A percentile compares a stretch with the other conserved stretches of the same genome.
These are phyloP conservation scores for Etheostoma perlongum DNA, from an alignment of 2,797 vertebrate species.

Conservation along the genomic window DNA sequence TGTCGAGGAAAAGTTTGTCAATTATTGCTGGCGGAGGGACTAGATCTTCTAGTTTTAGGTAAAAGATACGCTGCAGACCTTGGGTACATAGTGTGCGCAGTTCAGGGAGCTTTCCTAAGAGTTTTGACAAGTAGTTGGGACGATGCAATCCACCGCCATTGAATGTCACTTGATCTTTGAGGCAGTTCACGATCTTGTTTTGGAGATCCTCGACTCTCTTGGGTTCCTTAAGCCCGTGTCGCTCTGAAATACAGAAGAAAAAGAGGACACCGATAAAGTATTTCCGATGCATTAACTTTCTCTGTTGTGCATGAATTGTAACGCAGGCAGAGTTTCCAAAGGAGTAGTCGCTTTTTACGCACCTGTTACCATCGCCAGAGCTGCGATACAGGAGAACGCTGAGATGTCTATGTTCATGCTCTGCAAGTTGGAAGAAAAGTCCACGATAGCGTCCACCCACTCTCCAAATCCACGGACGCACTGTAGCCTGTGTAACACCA, in stretches of 20 bases:
- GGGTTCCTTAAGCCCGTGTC: conserved; percentile 98
- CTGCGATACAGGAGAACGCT: conserved; percentile 98
- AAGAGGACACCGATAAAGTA: neutral
- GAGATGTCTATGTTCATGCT: conserved; percentile 99
- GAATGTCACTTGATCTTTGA: conserved; percentile 99
- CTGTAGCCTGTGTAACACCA: conserved; percentile 97
- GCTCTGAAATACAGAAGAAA: conserved; percentile 85
- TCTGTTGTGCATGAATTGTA: neutral
- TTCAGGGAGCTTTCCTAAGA: conserved; percentile 98
- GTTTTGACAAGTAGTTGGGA: conserved; percentile 99
- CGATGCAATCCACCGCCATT: conserved; percentile 96
- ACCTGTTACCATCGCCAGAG: conserved; percentile 99
- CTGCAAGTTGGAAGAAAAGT: conserved; percentile 98
- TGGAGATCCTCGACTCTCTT: conserved; percentile 98
- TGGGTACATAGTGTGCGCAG: conserved; percentile 99
- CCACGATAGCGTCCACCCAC: conserved; percentile 98
- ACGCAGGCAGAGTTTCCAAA: neutral
- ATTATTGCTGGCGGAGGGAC: conserved; percentile 99
- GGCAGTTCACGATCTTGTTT: conserved; percentile 99
- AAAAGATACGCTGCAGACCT: conserved; percentile 99
- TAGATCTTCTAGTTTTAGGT: conserved; percentile 98
- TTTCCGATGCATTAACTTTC: neutral
- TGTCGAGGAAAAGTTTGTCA: conserved; percentile 99
- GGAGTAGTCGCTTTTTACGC: conserved; percentile 50
- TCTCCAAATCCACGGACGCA: conserved; percentile 99